Evolutionary conservation across 2,888 invertebrate species (phyloP), one percentile per base, ranked within the genome.

Genomic region (Tenthredo scrophulariae): DNA sequence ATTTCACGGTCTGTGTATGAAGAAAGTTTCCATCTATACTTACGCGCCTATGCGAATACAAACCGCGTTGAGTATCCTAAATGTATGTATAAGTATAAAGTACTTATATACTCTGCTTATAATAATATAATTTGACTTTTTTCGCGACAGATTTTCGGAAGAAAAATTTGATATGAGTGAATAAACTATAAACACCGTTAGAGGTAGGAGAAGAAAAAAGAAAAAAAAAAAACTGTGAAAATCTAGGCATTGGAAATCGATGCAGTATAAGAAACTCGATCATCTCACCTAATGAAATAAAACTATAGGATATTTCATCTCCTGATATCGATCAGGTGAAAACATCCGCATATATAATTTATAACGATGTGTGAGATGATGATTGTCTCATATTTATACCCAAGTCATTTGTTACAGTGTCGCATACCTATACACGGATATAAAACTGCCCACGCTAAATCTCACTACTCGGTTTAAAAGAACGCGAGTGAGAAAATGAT

Each of bases 341-440:
- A 67, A 67, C 33, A 67, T 67, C 67, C 67, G 67, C 67, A 43
- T 74, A 26, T 74, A 74, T 74, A 15, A 40, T 40, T 43, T 22
- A 74, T 22, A 72, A 7, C 9, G 1, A 40, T 40, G n/a, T 72
- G 18, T 72, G 13, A 9, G 37, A 22, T 5, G n/a, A 72, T n/a
- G 43, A 18, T 18, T 72, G 7, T n/a, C n/a, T 72, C 4, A 70
- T 70, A 70, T 33, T 46, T 13, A 46, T 13, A 46, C 46, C 46
- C 3, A 15, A 46, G 46, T 46, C 0, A 15, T 15, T 3, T 46
- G 3, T 46, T 46, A 46, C 4, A 46, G 9, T 40, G 13, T 13
- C 43, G 43, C 15, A 13, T 46, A 15, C 15, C 15, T 70, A 70
- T 70, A 37, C 18, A 37, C 18, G 33, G 33, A n/a, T 62, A 10